Conservation (phyloP, 1,140 invertebrate genomes). For the Nebria ingens region DNA sequence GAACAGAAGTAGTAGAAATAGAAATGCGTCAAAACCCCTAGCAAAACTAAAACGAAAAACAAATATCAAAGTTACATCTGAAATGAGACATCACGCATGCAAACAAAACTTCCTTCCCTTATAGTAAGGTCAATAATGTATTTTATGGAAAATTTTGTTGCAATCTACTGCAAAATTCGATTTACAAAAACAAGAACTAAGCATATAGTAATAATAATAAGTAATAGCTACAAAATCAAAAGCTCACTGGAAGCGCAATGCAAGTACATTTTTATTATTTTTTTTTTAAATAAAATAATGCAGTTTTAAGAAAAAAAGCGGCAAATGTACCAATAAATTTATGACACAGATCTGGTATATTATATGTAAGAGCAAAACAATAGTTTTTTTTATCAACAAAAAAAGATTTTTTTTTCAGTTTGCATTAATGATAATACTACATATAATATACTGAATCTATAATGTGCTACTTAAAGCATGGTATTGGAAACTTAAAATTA, state of each 20-base stretch:
- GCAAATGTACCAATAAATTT: too few relatives aligned
- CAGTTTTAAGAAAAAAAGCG: not conserved
- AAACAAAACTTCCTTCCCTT: slow-evolving; percentile 28
- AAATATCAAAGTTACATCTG: slow-evolving; percentile 5
- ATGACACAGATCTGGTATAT: too few relatives aligned
- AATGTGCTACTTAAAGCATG: too few relatives aligned
- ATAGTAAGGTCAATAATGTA: slow-evolving; percentile 32
- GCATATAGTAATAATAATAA: slow-evolving; percentile 20
- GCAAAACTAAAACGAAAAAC: not conserved
- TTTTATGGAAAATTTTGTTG: slow-evolving; percentile 22
- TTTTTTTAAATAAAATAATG: not conserved
- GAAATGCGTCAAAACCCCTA: not conserved
- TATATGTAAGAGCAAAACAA: too few relatives aligned
- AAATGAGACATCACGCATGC: slow-evolving; percentile 4
- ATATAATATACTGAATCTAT: too few relatives aligned
- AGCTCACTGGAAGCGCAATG: slow-evolving; percentile 1
- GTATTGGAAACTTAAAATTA: too few relatives aligned
- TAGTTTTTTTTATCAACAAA: too few relatives aligned
- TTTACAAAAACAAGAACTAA: slow-evolving; percentile 29
- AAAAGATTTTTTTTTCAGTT: too few relatives aligned
- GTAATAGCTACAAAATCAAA: slow-evolving; percentile 13
- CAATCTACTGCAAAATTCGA: slow-evolving; percentile 23
- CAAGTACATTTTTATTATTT: slow-evolving; percentile 4
- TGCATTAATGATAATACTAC: too few relatives aligned
- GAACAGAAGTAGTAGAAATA: not conserved